Evolutionary conservation across 2,113 vertebrate species (phyloP), one percentile per base, ranked within the genome.

Genomic region (Steatornis caripensis): DNA sequence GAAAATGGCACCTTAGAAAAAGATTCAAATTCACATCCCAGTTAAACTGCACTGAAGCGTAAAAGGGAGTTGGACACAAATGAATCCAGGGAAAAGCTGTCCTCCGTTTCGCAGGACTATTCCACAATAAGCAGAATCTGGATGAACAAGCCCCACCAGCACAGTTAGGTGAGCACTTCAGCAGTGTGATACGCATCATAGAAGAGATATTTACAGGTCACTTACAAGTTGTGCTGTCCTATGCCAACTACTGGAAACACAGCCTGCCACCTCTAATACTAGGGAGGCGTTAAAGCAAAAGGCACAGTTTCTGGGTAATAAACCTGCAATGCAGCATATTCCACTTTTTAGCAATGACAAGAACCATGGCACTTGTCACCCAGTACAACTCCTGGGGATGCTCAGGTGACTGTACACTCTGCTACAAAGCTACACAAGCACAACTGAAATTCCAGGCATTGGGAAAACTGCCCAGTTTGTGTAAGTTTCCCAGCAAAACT

Each of bases 71-170:
- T 68, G 72, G 51, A 62, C 26, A 22, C 66, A 49, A 15, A 64
- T 5, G 11, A 65, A 53, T n/a, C 46, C 4, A 6, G 32, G 45
- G 19, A 72, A 66, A 0, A 30, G 49, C 0, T 22, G 29, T 54
- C 10, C 46, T 43, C 10, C 20, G 0, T 62, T 86, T 26, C 36
- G 16, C 37, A 41, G 10, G n/a, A 11, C 54, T 62, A 13, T 24
- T 68, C 14, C 91, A 32, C 1, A 2, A 30, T 64, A 77, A 66
- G 48, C 41, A 84, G 61, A 41, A 21, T 23, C 24, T 36, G 69
- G 34, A 45, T 37, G 36, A 64, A 54, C 11, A 15, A 64, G 7
- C 15, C 32, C 57, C 58, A 19, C 12, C 57, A 43, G 34, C 55
- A 57, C 0, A 0, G 41, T 1, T 48, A n/a, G 37, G 81, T 32